These are phyloP conservation scores for Lasius fuliginosus DNA, from an alignment of 2,888 invertebrate species.

Conservation along the genomic window DNA sequence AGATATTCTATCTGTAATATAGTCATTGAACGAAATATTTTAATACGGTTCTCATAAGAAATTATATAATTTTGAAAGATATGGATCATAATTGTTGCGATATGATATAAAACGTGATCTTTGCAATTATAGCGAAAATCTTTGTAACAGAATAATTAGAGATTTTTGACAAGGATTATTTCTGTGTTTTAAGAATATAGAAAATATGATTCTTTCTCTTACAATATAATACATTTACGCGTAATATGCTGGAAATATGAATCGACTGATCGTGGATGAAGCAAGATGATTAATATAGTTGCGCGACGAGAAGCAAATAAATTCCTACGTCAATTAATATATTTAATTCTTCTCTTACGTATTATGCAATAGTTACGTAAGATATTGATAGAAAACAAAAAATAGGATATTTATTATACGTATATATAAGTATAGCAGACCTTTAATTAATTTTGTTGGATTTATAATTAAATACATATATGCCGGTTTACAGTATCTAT, in stretches of 20 bases:
- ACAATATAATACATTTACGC: neutral
- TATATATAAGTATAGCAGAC: neutral
- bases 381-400: neutral
- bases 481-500: too few species aligned
- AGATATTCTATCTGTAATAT: neutral
- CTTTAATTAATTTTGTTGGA: neutral
- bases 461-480: conserved; percentile 8
- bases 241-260: neutral
- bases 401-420: neutral
- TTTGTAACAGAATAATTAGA: neutral
- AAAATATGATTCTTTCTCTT: neutral
- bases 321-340: neutral
- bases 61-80: neutral
- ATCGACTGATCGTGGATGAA: neutral
- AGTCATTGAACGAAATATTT: neutral
- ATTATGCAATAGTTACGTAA: neutral
- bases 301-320: neutral
- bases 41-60: neutral
- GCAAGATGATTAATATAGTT: neutral
- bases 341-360: neutral
- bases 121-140: neutral
- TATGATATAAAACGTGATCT: neutral
- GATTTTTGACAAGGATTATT: neutral
- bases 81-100: neutral
- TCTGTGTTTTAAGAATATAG: neutral